Evolutionary conservation across 2,113 vertebrate genomes (phyloP).

Genomic region (Hypocryptadius cinnamomeus): DNA sequence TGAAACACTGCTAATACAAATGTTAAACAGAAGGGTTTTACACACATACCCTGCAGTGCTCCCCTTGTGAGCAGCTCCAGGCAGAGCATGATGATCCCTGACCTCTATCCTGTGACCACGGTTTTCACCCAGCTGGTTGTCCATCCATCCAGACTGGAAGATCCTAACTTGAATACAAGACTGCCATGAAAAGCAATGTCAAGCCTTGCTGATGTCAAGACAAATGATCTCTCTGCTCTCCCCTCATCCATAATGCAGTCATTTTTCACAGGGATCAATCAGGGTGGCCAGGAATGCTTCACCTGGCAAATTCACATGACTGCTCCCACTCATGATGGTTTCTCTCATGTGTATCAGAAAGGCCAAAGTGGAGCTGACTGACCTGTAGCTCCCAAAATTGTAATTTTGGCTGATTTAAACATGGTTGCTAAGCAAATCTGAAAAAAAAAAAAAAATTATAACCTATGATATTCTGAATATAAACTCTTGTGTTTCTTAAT

Average conservation of each 20-base stretch:
- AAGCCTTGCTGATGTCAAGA: neutral
- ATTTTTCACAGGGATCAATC: neutral
- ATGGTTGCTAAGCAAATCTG: neutral
- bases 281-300: neutral
- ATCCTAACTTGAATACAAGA: neutral
- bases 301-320: neutral
- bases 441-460: neutral
- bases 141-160: neutral
- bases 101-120: neutral
- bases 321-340: neutral
- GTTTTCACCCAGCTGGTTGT: neutral
- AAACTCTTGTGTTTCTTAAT: neutral
- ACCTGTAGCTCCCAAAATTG: neutral
- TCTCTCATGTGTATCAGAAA: neutral
- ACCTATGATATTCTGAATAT: neutral
- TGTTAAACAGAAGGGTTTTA: neutral
- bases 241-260: neutral
- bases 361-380: neutral
- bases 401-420: neutral
- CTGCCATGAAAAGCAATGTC: neutral
- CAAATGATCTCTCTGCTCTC: neutral
- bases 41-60: neutral
- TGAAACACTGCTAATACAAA: accelerated
- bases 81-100: accelerated
- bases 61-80: neutral